phyloP scores from a whole-genome alignment of 2,113 vertebrate genomes.

The Eulacestoma nigropectus region DNA sequence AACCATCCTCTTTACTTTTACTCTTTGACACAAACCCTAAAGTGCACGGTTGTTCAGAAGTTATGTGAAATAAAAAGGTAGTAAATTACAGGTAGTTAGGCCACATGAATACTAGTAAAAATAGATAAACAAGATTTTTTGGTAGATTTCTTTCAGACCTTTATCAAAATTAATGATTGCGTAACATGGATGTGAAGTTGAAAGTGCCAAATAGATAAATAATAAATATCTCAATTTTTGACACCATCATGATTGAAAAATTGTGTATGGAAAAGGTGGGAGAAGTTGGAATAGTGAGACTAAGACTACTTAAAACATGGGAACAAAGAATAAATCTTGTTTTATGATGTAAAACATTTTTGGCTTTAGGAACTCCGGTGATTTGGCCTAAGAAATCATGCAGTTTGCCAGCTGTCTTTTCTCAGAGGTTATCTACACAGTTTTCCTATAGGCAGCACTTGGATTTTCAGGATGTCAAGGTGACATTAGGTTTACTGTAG shows the following conservation, averaged over 20 bases:
- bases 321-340: background rate
- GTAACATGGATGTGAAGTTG: background rate
- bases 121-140: background rate
- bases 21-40: background rate
- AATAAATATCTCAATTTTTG: background rate
- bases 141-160: background rate
- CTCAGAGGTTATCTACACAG: background rate
- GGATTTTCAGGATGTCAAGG: background rate
- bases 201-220: background rate
- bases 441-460: background rate
- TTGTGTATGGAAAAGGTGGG: background rate
- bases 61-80: background rate
- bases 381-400: background rate
- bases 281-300: background rate
- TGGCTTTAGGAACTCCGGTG: background rate
- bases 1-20: background rate
- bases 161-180: background rate
- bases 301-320: background rate
- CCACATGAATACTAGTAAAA: background rate
- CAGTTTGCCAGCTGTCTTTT: background rate
- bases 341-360: background rate
- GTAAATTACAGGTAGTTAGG: background rate
- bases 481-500: background rate
- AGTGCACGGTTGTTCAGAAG: background rate
- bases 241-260: background rate